Conservation (phyloP, 2,113 vertebrate species). For the Tautogolabrus adspersus region DNA sequence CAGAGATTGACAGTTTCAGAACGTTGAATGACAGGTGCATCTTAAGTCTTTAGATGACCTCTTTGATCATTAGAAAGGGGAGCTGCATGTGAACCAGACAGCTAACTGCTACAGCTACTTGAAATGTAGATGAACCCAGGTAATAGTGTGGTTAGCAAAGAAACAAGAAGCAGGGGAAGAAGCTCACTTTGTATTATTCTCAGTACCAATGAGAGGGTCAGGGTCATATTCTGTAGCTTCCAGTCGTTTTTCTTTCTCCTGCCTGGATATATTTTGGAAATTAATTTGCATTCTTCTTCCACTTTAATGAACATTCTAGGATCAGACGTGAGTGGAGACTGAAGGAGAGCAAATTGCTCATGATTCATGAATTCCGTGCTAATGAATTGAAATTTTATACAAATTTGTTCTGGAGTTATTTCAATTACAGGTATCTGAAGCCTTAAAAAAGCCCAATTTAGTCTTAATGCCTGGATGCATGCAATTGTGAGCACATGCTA, state of each 20-base stretch:
- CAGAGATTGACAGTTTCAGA: slow-evolving; percentile 67
- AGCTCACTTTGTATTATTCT: slow-evolving; percentile 36
- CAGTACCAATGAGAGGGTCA: slow-evolving; percentile 44
- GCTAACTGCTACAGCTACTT: slow-evolving; percentile 43
- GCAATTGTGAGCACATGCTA: slow-evolving; percentile 61
- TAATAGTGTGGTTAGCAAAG: slow-evolving; percentile 37
- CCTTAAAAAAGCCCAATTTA: slow-evolving; percentile 59
- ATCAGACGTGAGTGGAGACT: slow-evolving; percentile 45
- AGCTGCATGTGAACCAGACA: slow-evolving; percentile 61
- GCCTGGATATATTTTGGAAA: slow-evolving; percentile 18
- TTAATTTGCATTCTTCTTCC: slow-evolving; percentile 58
- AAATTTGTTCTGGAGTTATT: slow-evolving; percentile 70
- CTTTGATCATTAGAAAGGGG: slow-evolving; percentile 71
- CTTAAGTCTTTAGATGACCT: slow-evolving; percentile 74
- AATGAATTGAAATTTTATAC: slow-evolving; percentile 73
- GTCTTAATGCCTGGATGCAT: slow-evolving; percentile 66
- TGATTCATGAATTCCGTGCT: slow-evolving; percentile 64
- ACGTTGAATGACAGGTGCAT: slow-evolving; percentile 73
- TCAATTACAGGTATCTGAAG: slow-evolving; percentile 73
- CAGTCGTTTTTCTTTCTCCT: neutral
- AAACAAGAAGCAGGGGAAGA: slow-evolving; percentile 13
- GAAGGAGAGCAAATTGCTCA: slow-evolving; percentile 62
- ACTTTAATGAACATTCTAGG: slow-evolving; percentile 62
- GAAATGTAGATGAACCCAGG: slow-evolving; percentile 52
- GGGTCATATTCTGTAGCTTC: slow-evolving; percentile 27